Evolutionary conservation across 2,113 vertebrate species (phyloP), one percentile per base, ranked within the genome.

Genomic region (Plotosus lineatus): DNA sequence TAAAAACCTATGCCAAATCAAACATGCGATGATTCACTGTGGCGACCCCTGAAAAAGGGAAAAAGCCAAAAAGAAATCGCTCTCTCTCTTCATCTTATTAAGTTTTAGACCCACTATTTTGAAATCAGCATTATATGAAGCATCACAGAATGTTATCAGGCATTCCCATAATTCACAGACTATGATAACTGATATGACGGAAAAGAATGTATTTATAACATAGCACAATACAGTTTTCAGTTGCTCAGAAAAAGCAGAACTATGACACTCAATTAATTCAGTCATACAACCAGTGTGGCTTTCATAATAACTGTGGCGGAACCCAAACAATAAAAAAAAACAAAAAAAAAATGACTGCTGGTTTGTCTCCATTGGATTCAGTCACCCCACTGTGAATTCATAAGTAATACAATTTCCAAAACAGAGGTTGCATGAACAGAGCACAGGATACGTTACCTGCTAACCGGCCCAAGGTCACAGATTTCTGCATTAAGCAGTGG

Each of bases 401-500:
- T n/a, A 68, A 40, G 61, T 23, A 28, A 66, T 7, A 40, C 21
- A 23, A 66, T 33, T 51, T 53, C 26, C 36, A 28, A 28, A 68
- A 12, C 10, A 58, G 19, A 36, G 28, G 42, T 17, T 40, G 44
- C 15, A 55, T 31, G 55, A 21, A 48, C 21, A 33, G 58, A 85
- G 55, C 31, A 48, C 21, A 33, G 58, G 85, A 5, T 78, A 55
- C 90, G 6, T 23, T 74, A 94, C 93, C 93, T 92, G 90, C 89
- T 82, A 79, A 91, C 44, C 1, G 88, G 93, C 0, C 92, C 94
- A 26, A 90, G 90, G 85, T 97, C 94, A 3, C 93, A 91, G 89
- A 96, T 92, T 91, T 96, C 94, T 0, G 96, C 95, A 42, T 92
- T 97, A 61, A 98, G 95, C 78, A 97, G 92, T 6, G 97, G 97